Conservation (phyloP, 1,140 invertebrate species). For the Drosophila yakuba region DNA sequence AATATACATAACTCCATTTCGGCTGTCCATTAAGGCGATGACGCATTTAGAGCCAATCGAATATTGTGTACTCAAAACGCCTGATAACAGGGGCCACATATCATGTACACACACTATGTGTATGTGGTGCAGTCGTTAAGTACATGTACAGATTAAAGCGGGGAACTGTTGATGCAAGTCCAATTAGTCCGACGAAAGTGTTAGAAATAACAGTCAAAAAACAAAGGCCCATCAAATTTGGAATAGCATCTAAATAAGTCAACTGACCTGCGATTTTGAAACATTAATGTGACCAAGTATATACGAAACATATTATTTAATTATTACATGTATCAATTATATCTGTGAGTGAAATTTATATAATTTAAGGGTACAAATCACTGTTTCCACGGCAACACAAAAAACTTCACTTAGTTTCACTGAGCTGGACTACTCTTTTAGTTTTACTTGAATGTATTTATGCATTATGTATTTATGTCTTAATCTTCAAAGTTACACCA, state of each 20-base stretch:
- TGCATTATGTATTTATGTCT: too few species aligned
- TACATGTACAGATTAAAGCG: conserved; percentile 24
- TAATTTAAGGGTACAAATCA: too few species aligned
- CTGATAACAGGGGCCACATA: conserved; percentile 34
- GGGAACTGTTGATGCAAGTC: conserved; percentile 11
- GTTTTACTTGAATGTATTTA: too few species aligned
- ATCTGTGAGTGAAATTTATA: too few species aligned
- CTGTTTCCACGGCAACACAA: background rate
- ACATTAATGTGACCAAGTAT: too few species aligned
- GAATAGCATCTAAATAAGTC: background rate
- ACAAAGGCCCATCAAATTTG: background rate
- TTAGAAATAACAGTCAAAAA: background rate
- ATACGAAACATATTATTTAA: too few species aligned
- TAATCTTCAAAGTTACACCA: background rate
- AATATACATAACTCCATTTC: conserved; percentile 16
- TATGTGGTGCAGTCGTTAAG: background rate
- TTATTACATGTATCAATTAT: too few species aligned
- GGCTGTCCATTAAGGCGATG: conserved; percentile 21
- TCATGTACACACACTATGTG: conserved; percentile 1
- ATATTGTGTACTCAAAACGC: conserved; percentile 24
- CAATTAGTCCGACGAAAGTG: background rate
- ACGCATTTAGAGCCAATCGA: conserved; percentile 43
- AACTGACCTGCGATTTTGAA: background rate
- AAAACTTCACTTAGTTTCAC: background rate
- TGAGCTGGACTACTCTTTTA: too few species aligned